These are phyloP conservation scores for Xanthia icteritia DNA, from an alignment of 2,888 invertebrate species.

Conservation along the genomic window DNA sequence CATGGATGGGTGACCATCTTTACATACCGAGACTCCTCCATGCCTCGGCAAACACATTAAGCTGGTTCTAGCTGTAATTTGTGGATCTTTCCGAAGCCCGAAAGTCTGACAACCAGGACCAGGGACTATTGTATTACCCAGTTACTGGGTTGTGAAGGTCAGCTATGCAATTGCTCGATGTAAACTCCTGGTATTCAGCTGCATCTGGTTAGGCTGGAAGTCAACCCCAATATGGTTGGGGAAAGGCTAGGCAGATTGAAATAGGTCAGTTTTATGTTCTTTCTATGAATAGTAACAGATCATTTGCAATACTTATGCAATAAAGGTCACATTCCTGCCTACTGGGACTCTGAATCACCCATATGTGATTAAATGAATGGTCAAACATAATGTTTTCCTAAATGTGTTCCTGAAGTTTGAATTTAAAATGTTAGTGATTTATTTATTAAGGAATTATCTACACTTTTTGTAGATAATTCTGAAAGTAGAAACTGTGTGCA, in stretches of 20 bases:
- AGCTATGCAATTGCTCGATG: neutral
- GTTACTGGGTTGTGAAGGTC: neutral
- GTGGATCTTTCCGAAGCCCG: too few species aligned
- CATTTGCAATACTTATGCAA: constrained; percentile 26
- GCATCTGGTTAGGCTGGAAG: neutral
- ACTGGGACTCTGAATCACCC: too few species aligned
- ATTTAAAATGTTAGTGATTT: neutral
- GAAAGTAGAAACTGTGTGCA: neutral
- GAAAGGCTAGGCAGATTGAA: neutral
- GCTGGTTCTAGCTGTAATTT: too few species aligned
- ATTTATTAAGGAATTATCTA: neutral
- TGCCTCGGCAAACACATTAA: too few species aligned
- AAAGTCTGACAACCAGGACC: too few species aligned
- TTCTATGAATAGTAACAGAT: constrained; percentile 1
- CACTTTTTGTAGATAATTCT: neutral
- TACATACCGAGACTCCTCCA: too few species aligned
- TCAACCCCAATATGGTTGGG: neutral
- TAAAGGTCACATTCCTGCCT: constrained; percentile 30
- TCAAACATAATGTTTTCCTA: too few species aligned
- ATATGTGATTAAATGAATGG: too few species aligned
- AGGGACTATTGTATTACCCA: neutral
- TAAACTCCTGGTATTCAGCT: neutral
- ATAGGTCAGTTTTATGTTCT: constrained; percentile 28
- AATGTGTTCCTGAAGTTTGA: neutral
- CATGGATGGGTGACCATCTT: too few species aligned